These are phyloP conservation scores for Thereva unica DNA, from an alignment of 2,888 invertebrate genomes.

Conservation along the genomic window DNA sequence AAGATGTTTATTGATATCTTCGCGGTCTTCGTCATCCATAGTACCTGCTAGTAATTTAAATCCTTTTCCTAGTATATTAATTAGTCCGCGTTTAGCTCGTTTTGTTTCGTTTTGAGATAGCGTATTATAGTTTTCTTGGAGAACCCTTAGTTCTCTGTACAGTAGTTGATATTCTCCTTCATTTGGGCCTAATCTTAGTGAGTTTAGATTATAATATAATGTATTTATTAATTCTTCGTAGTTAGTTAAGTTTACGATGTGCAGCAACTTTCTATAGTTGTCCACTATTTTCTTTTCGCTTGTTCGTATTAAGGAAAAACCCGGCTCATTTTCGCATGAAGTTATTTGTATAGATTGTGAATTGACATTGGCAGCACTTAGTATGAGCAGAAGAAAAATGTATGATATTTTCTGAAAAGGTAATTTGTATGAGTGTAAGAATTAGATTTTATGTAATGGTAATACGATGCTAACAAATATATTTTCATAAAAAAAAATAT, in stretches of 20 bases:
- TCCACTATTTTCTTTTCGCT: background rate
- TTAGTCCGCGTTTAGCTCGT: constrained; percentile 4
- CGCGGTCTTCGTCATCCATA: background rate
- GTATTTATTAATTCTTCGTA: too few species aligned
- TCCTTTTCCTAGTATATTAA: constrained; percentile 14
- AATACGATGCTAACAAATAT: too few species aligned
- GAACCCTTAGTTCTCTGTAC: background rate
- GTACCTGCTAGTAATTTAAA: background rate
- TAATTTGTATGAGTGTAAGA: too few species aligned
- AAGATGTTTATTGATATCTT: background rate
- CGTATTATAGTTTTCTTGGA: background rate
- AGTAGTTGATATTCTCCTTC: constrained; percentile 1
- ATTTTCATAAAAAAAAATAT: too few species aligned
- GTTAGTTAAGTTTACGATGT: too few species aligned
- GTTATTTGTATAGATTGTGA: too few species aligned
- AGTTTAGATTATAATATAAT: constrained; percentile 3
- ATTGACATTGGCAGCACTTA: too few species aligned
- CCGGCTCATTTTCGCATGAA: background rate
- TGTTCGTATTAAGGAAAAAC: background rate
- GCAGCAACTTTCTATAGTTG: too few species aligned
- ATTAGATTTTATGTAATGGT: too few species aligned
- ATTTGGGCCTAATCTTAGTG: constrained; percentile 1
- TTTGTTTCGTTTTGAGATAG: background rate
- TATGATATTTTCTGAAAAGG: too few species aligned
- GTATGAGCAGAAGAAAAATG: too few species aligned